These are phyloP conservation scores for Nowickia ferox DNA, from an alignment of 2,888 invertebrate genomes.

Conservation along the genomic window DNA sequence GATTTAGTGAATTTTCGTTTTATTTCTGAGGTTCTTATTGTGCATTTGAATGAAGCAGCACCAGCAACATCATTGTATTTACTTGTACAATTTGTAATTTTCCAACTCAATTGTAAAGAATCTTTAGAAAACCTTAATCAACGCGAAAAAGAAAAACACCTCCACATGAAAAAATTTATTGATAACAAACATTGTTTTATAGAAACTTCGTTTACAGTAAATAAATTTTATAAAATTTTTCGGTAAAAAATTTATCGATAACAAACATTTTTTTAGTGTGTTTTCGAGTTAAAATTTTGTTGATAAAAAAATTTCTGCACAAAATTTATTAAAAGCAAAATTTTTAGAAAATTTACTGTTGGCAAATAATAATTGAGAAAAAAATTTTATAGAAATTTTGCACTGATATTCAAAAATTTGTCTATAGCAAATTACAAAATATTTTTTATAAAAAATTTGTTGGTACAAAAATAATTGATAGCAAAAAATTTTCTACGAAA, in stretches of 20 bases:
- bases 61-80: slow-evolving; percentile 22
- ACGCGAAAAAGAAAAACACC: no score
- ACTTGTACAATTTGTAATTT: slow-evolving; percentile 31
- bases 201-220: no score
- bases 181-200: no score
- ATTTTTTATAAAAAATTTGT: background rate
- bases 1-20: slow-evolving; percentile 48
- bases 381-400: no score
- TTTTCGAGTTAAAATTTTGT: background rate
- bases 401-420: no score
- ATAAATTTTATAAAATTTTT: no score
- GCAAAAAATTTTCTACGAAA: background rate
- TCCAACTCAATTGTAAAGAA: background rate
- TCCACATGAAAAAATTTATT: no score
- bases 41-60: background rate
- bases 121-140: background rate
- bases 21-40: slow-evolving; percentile 5
- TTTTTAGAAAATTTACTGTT: no score
- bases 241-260: no score
- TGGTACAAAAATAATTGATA: background rate
- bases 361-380: no score
- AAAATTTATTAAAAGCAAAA: background rate
- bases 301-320: background rate
- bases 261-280: no score
- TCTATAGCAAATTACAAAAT: background rate